Conservation (phyloP, 2,888 invertebrate species). For the Trichopria drosophilae region DNA sequence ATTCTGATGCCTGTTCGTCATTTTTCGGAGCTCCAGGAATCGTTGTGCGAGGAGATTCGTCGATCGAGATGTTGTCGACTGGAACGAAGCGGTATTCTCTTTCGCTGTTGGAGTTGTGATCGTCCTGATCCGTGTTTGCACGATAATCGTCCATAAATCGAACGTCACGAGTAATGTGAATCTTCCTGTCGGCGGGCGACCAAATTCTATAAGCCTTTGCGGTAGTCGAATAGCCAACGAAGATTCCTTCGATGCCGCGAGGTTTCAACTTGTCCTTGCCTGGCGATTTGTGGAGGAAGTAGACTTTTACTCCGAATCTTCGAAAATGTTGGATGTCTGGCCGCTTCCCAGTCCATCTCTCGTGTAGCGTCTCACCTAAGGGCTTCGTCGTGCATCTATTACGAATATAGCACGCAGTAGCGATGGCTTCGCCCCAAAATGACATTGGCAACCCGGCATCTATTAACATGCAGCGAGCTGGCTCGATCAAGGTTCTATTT, state of each 20-base stretch:
- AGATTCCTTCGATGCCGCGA: conserved; percentile 11
- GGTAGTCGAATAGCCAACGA: conserved; percentile 16
- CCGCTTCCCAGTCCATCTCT: conserved; percentile 16
- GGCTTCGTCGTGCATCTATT: conserved; percentile 23
- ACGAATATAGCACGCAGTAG: too few species aligned
- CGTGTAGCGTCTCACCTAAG: too few species aligned
- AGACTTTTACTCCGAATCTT: too few species aligned
- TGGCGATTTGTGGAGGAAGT: conserved; percentile 13
- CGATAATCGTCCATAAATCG: conserved; percentile 6
- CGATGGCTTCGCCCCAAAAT: too few species aligned
- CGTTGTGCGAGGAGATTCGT: too few species aligned
- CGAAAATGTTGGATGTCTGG: conserved; percentile 30
- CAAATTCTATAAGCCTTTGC: too few species aligned
- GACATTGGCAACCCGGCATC: conserved; percentile 11
- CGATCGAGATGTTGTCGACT: too few species aligned
- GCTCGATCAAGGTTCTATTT: too few species aligned
- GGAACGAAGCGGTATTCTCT: too few species aligned
- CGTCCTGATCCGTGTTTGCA: not conserved
- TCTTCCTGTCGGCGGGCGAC: too few species aligned
- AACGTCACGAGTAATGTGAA: conserved; percentile 18
- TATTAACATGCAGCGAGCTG: conserved; percentile 24
- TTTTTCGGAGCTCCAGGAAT: not conserved
- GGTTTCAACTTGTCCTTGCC: conserved; percentile 25
- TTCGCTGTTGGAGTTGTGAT: not conserved
- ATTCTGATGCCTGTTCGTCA: not conserved